A percentile compares a stretch with the other conserved stretches of the same genome.
Conservation (phyloP, 92 coral and sea anemone species). For the Umimayanthus chanpuru region DNA sequence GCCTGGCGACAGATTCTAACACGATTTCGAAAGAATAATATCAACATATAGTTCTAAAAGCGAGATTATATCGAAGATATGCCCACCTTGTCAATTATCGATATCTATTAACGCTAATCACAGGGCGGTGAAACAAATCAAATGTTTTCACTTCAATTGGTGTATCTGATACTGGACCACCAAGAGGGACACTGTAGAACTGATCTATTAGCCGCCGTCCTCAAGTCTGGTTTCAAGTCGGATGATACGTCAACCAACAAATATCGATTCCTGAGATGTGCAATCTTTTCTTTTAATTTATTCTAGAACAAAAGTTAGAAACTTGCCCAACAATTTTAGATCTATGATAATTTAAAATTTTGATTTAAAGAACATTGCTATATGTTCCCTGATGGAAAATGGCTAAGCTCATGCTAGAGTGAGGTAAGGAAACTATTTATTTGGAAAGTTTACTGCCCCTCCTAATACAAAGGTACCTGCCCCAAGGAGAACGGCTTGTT, state of each 20-base stretch:
- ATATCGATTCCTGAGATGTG: neutral
- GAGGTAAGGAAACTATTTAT: no score
- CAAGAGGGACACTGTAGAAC: neutral
- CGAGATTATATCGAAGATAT: conserved; percentile 1
- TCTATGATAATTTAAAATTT: neutral
- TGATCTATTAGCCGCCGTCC: neutral
- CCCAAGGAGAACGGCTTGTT: neutral
- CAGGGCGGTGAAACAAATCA: conserved; percentile 16
- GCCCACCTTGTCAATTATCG: conserved; percentile 1
- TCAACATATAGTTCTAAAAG: neutral
- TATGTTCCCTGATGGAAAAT: neutral
- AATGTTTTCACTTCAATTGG: neutral
- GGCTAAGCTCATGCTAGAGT: neutral
- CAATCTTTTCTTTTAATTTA: neutral
- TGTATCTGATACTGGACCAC: neutral
- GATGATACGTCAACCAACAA: neutral
- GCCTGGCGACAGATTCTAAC: conserved; percentile 9
- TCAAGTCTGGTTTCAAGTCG: neutral
- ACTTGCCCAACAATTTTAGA: neutral
- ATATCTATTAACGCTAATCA: neutral
- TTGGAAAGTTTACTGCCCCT: no score
- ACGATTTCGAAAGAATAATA: neutral
- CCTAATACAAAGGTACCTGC: neutral
- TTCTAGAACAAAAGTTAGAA: neutral
- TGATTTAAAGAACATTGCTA: neutral